Base-by-base conservation (phyloP, 1,140 invertebrate genomes). In the Lamellibrachia luymesi region DNA sequence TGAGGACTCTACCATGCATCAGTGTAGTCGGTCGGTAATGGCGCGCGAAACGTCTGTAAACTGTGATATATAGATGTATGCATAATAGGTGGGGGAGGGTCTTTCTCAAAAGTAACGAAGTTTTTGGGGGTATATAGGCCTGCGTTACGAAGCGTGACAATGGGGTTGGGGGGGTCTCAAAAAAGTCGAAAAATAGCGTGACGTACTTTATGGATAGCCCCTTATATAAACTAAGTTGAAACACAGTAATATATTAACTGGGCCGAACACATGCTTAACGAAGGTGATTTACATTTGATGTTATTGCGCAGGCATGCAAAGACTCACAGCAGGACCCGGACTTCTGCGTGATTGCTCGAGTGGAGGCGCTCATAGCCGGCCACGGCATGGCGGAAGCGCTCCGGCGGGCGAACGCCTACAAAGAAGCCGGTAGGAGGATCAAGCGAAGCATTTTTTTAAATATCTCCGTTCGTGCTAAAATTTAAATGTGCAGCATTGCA, bases 351-450 rank as follows among this genome's bases (percentile, higher is more conserved):
- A 96, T 97, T 10, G 96, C 96, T 10, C 94, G 96, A 92, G 96
- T 97, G 0, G 96, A 97, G 94, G 96, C 96, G 5, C 96, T 97
- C 91, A 97, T 97, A 90, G 96, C 96, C 25, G 96, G 96, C 22
- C 96, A 96, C 96, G 96, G 95, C 90, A 93, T 97, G 27, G 96
- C 96, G 91, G 96, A 97, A 94, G 96, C 96, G 10, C 93, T 97
- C 7, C 95, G 94, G 92, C 93, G 96, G 92, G 96, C 96, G 10
- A 96, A 96, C 90, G 96, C 96, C 50, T 97, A 96, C 93, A 94
- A 95, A 93, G 95, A 96, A 92, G 96, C 96, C 91, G 96, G 95
- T 95, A 93, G 91, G 90, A 93, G 50, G 10, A 90, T 90, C 1
- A 50, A 64, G 27, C 90, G 25, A 22, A 17, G 49, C 56, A 25